Evolutionary conservation across 2,797 vertebrate species (phyloP), one percentile per base, ranked within the genome.

Genomic region (Lepilemur septentrionalis): DNA sequence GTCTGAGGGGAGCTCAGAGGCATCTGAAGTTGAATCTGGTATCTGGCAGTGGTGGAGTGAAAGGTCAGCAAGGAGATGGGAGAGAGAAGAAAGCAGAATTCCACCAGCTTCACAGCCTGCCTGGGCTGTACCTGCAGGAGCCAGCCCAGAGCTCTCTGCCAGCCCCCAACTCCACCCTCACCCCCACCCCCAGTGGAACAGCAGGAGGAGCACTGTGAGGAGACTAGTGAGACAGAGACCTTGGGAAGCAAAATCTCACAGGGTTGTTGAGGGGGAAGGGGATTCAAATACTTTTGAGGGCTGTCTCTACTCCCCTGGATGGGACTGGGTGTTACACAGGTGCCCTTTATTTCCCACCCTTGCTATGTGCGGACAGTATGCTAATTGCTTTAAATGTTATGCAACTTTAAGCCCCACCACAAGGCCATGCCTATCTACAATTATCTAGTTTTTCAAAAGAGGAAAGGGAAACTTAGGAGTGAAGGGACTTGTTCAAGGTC

Each of bases 21-120:
- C 83, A 89, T 97, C 81, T 86, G 82, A 96, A 94, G 96, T 93
- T 94, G 79, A 97, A 97, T 92, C 82, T 97, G 65, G 87, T 94
- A 90, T 94, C 89, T 96, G 69, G 57, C 69, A 76, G 85, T 52
- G 87, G 59, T 69, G 22, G 50, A 72, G 88, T 95, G 90, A 93
- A 96, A 95, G 94, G 86, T 94, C 95, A 96, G 93, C 59, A 55
- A 50, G 30, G 93, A 89, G 92, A 61, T 48, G 79, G 82, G 91
- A 92, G 87, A 83, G 59, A 86, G 81, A 70, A 35, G 69, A 81
- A 67, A 96, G 91, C 89, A 85, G 93, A 96, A 88, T 75, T 89
- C 87, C 78, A 97, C 46, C 61, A 70, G 89, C 57, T 52, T 95
- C 63, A 43, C 59, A 82, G 86, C 86, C 87, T 75, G 90, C 52